phyloP scores from a whole-genome alignment of 2,888 invertebrate genomes.

The Muscina levida region DNA sequence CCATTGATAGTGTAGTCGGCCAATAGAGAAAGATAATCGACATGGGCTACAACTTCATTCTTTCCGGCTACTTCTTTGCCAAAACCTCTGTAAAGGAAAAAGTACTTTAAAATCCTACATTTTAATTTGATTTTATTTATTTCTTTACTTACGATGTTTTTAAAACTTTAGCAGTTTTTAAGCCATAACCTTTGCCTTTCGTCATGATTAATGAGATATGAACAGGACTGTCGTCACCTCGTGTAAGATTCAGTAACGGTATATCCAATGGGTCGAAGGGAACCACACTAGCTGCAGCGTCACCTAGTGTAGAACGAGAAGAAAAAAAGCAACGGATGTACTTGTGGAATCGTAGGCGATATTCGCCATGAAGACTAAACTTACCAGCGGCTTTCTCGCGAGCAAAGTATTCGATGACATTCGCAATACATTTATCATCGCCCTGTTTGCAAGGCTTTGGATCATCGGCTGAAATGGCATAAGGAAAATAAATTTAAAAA shows the following conservation, averaged over 20 bases:
- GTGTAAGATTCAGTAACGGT: constrained; percentile 71
- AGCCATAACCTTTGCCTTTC: constrained; percentile 70
- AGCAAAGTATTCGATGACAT: constrained; percentile 65
- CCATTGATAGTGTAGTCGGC: constrained; percentile 75
- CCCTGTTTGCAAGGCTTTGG: constrained; percentile 74
- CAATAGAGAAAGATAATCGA: constrained; percentile 49
- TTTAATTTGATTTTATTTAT: background rate
- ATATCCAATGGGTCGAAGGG: constrained; percentile 74
- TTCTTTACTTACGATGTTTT: constrained; percentile 69
- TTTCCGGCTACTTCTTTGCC: constrained; percentile 66
- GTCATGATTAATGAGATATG: constrained; percentile 75
- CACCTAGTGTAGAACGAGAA: constrained; percentile 44
- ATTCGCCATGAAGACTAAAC: background rate
- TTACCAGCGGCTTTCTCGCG: constrained; percentile 59
- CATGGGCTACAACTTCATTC: constrained; percentile 65
- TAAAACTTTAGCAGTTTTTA: constrained; percentile 62
- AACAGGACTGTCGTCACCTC: constrained; percentile 76
- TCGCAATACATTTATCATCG: constrained; percentile 70
- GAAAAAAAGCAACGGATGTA: too few relatives aligned
- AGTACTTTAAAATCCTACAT: constrained; percentile 8
- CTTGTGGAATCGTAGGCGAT: too few relatives aligned
- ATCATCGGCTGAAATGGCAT: constrained; percentile 71
- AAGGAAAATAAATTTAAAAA: too few relatives aligned
- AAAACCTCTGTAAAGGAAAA: constrained; percentile 68
- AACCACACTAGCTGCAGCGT: constrained; percentile 70